Percentiles rank a stretch among this genome's conserved stretches.
Conservation (phyloP, 2,888 invertebrate species). For the Nephrocerus scutellatus region DNA sequence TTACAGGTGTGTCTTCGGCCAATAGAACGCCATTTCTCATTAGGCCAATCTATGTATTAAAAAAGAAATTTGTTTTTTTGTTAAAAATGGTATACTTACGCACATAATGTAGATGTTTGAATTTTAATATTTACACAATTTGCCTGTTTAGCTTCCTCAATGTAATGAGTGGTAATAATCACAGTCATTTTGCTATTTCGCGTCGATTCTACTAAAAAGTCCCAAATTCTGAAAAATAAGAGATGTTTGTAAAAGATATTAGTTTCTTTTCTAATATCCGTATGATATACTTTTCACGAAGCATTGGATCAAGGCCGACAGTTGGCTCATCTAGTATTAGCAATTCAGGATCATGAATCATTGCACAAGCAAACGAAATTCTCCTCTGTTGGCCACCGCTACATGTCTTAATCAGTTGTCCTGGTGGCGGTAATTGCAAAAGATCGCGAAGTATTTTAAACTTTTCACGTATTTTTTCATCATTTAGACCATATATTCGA, state of each 20-base stretch:
- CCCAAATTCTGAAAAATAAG: conserved; percentile 69
- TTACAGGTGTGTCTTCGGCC: conserved; percentile 74
- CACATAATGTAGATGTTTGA: too few relatives aligned
- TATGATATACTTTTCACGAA: conserved; percentile 63
- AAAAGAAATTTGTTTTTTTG: not conserved
- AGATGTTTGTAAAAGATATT: not conserved
- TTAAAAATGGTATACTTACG: not conserved
- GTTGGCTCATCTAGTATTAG: conserved; percentile 89
- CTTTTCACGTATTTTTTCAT: conserved; percentile 56
- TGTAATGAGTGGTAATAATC: conserved; percentile 91
- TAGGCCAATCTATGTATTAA: conserved; percentile 70
- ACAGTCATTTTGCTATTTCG: conserved; percentile 66
- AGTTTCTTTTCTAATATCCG: conserved; percentile 26
- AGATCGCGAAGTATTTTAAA: conserved; percentile 63
- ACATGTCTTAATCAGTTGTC: conserved; percentile 59
- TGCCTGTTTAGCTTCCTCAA: conserved; percentile 83
- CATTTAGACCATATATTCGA: conserved; percentile 70
- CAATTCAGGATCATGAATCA: conserved; percentile 82
- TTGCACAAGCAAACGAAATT: conserved; percentile 80
- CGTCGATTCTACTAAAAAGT: conserved; percentile 68
- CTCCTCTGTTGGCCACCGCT: conserved; percentile 89
- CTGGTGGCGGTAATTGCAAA: conserved; percentile 66
- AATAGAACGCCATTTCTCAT: conserved; percentile 79
- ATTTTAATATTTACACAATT: conserved; percentile 64
- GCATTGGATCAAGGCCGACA: conserved; percentile 85